Percentiles rank a stretch among this genome's conserved stretches.
Conservation (phyloP, 2,113 vertebrate genomes). For the Myrmecophaga tridactyla region DNA sequence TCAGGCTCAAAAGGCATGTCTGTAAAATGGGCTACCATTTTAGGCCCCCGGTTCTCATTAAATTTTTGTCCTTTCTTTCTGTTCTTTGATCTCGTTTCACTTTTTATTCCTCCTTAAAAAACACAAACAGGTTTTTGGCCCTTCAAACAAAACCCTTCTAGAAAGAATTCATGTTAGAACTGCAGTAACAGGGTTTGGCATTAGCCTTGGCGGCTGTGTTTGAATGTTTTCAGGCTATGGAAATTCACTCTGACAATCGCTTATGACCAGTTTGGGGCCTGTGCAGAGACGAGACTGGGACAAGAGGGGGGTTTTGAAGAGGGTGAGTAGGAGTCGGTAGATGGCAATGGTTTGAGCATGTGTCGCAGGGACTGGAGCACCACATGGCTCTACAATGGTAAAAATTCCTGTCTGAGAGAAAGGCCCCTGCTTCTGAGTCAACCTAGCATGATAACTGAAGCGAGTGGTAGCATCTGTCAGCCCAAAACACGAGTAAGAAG, state of each 20-base stretch:
- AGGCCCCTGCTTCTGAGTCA: not conserved
- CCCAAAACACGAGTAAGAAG: not conserved
- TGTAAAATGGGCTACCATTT: not conserved
- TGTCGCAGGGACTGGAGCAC: not conserved
- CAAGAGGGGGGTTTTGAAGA: rapidly evolving
- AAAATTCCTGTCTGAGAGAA: no score
- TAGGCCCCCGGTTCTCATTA: not conserved
- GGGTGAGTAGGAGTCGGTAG: no score
- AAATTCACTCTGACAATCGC: not conserved
- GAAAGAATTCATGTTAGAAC: not conserved
- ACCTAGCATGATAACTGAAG: rapidly evolving
- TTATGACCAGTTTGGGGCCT: not conserved
- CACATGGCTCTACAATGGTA: not conserved
- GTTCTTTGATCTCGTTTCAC: not conserved
- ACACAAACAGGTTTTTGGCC: not conserved
- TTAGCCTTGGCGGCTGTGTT: not conserved
- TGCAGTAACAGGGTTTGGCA: not conserved
- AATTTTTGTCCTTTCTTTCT: not conserved
- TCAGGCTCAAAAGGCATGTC: not conserved
- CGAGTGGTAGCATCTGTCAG: not conserved
- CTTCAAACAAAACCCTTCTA: not conserved
- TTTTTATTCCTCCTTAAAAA: not conserved
- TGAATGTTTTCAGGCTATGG: not conserved
- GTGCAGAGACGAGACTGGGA: not conserved
- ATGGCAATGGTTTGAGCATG: not conserved